A percentile compares a stretch with the other conserved stretches of the same genome.
phyloP scores from a whole-genome alignment of 23 tunicate genomes.

The Aplidium turbinatum region DNA sequence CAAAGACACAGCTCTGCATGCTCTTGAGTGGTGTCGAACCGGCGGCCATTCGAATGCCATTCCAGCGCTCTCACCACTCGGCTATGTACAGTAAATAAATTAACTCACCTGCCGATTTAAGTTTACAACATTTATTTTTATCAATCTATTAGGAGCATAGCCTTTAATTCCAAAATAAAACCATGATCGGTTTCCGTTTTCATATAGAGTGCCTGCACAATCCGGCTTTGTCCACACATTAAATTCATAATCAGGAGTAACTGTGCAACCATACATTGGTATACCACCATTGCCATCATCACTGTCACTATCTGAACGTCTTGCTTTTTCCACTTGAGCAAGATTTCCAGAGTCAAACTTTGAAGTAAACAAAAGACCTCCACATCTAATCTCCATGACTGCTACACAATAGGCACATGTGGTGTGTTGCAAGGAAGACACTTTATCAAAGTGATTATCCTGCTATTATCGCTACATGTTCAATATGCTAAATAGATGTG shows the following conservation, averaged over 20 bases:
- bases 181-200: conserved; percentile 97
- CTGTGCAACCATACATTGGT: conserved; percentile 54
- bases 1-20: too few relatives aligned
- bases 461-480: too few relatives aligned
- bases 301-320: conserved; percentile 71
- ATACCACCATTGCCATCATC: conserved; percentile 38
- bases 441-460: too few relatives aligned
- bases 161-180: conserved; percentile 94
- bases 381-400: conserved; percentile 86
- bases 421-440: too few relatives aligned
- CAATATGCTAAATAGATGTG: too few relatives aligned
- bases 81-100: background rate
- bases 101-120: conserved; percentile 71
- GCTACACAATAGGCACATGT: conserved; percentile 13
- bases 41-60: too few relatives aligned
- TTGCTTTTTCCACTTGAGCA: conserved; percentile 83
- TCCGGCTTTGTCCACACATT: conserved; percentile 93
- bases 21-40: too few relatives aligned
- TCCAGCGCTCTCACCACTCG: too few relatives aligned
- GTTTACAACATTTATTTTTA: conserved; percentile 83
- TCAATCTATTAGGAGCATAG: conserved; percentile 57
- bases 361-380: conserved; percentile 88
- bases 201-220: conserved; percentile 81
- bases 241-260: conserved; percentile 89
- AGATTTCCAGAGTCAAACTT: conserved; percentile 98